Evolutionary conservation across 1,140 invertebrate species (phyloP).

Genomic region (Aculops lycopersici): DNA sequence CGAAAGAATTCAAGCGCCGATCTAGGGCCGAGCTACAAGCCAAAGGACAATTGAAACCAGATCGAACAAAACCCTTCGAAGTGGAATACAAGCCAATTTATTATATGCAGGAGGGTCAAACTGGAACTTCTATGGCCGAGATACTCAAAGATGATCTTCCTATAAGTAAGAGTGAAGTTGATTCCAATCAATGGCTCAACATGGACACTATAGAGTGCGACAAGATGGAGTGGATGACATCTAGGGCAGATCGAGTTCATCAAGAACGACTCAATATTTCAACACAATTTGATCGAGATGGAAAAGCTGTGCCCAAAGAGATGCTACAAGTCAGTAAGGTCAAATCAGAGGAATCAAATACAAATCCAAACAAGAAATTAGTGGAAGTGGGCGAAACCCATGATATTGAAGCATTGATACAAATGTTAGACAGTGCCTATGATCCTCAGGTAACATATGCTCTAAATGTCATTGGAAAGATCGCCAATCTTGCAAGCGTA

Average conservation of each 20-base stretch:
- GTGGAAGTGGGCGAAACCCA: slow-evolving; percentile 9
- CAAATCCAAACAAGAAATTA: slow-evolving; percentile 10
- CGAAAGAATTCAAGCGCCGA: background rate
- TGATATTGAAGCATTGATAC: slow-evolving; percentile 8
- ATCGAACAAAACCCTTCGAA: background rate
- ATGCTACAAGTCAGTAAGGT: slow-evolving; percentile 1
- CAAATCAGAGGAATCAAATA: slow-evolving; percentile 6
- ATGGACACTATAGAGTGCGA: slow-evolving; percentile 10
- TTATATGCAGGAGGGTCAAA: too few species aligned
- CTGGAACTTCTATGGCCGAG: too few species aligned
- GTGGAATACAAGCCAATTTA: background rate
- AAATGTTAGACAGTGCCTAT: slow-evolving; percentile 6
- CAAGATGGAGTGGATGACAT: slow-evolving; percentile 9
- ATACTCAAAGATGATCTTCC: slow-evolving; percentile 1
- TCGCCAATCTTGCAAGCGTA: slow-evolving; percentile 5
- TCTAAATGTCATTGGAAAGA: slow-evolving; percentile 8
- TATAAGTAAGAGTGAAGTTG: slow-evolving; percentile 1
- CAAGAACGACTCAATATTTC: background rate
- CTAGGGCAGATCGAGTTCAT: background rate
- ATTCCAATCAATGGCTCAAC: slow-evolving; percentile 6
- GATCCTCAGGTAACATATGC: slow-evolving; percentile 7
- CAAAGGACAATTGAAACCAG: too few species aligned
- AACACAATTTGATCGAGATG: slow-evolving; percentile 10
- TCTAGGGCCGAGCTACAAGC: too few species aligned
- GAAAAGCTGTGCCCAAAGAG: slow-evolving; percentile 4